Percentiles rank a stretch among this genome's conserved stretches.
phyloP scores from a whole-genome alignment of 2,888 invertebrate genomes.

The Dryococelus australis region DNA sequence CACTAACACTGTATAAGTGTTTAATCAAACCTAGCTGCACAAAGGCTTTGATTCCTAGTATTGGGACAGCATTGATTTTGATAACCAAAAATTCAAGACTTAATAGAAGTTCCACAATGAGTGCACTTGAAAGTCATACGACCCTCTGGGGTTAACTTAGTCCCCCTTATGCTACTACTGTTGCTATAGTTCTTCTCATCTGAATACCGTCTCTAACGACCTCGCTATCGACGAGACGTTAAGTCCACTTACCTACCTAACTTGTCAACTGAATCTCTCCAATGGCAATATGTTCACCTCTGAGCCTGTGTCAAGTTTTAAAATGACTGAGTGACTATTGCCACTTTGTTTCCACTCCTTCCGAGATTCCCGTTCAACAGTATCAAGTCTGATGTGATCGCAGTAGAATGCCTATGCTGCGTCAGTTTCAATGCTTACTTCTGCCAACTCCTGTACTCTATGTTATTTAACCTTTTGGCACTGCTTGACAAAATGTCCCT shows the following conservation, averaged over 20 bases:
- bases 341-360: background rate
- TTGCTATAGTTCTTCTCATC: background rate
- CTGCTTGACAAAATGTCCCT: background rate
- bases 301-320: too few relatives aligned
- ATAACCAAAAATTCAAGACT: background rate
- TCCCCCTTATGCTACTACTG: background rate
- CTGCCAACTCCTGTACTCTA: background rate
- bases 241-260: too few relatives aligned
- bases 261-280: background rate
- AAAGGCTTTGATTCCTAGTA: background rate
- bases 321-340: background rate
- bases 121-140: background rate
- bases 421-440: background rate
- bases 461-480: background rate
- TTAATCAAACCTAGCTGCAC: background rate
- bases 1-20: background rate
- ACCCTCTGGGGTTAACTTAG: background rate
- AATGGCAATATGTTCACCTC: background rate
- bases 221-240: too few relatives aligned
- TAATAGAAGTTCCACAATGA: background rate
- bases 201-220: background rate
- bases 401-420: background rate
- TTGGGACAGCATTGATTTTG: background rate
- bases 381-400: background rate
- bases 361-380: background rate